phyloP scores from a whole-genome alignment of 2,797 vertebrate species.

The Taeniopygia guttata region DNA sequence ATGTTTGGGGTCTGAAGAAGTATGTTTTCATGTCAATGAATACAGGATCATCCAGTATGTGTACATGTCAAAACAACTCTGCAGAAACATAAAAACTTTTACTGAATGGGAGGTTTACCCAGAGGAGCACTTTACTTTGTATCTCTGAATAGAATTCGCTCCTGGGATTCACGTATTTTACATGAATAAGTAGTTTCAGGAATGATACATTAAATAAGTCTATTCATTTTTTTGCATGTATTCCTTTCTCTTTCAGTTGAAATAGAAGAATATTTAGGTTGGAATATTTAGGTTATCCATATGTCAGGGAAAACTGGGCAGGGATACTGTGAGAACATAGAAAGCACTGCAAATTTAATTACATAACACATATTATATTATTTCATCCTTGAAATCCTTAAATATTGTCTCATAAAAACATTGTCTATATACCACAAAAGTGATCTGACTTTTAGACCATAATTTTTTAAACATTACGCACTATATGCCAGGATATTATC shows the following conservation, averaged over 20 bases:
- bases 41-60: not conserved
- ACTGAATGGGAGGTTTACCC: not conserved
- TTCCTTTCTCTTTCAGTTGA: not conserved
- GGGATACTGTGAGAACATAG: not conserved
- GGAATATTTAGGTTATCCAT: not conserved
- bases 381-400: not conserved
- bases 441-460: not conserved
- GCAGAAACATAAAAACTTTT: not conserved
- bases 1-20: not conserved
- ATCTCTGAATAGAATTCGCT: conserved; percentile 21
- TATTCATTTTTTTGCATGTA: conserved; percentile 1
- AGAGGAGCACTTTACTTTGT: not conserved
- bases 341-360: not conserved
- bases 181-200: not conserved
- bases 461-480: not conserved
- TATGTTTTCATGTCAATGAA: not conserved
- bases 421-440: not conserved
- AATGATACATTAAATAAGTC: conserved; percentile 22
- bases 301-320: not conserved
- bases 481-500: not conserved
- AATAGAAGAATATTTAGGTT: not conserved
- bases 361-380: not conserved
- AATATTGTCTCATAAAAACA: not conserved
- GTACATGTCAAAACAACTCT: not conserved
- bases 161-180: conserved; percentile 48